Evolutionary conservation across 2,888 invertebrate genomes (phyloP).

Genomic region (Lapara coniferarum): DNA sequence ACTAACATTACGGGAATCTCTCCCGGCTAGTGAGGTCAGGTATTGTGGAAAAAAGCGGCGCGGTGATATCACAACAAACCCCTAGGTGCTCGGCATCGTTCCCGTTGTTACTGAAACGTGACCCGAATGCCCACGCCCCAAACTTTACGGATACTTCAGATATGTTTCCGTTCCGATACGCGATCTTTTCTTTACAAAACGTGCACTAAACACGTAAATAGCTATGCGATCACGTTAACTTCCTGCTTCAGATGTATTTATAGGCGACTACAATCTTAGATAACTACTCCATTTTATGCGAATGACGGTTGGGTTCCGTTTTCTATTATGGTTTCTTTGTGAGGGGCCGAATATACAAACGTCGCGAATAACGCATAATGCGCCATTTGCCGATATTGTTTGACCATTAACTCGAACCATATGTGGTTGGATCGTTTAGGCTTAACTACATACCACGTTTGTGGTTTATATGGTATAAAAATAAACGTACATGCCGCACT

Average conservation of each 20-base stretch:
- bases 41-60: slow-evolving; percentile 72
- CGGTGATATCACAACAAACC: slow-evolving; percentile 80
- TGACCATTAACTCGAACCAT: slow-evolving; percentile 21
- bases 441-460: slow-evolving; percentile 13
- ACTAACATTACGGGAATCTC: slow-evolving; percentile 70
- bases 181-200: slow-evolving; percentile 73
- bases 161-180: slow-evolving; percentile 78
- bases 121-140: slow-evolving; percentile 69
- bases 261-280: slow-evolving; percentile 42
- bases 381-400: slow-evolving; percentile 24
- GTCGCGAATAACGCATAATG: slow-evolving; percentile 20
- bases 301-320: slow-evolving; percentile 27
- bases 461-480: slow-evolving; percentile 10
- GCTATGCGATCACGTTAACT: slow-evolving; percentile 69
- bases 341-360: slow-evolving; percentile 8
- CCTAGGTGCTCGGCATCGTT: slow-evolving; percentile 71
- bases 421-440: slow-evolving; percentile 21
- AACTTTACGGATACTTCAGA: slow-evolving; percentile 74
- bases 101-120: slow-evolving; percentile 76
- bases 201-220: slow-evolving; percentile 74
- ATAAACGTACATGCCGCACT: slow-evolving; percentile 5
- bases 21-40: slow-evolving; percentile 69
- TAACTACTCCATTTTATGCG: slow-evolving; percentile 45
- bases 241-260: slow-evolving; percentile 59
- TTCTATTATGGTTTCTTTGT: slow-evolving; percentile 27